A percentile compares a stretch with the other conserved stretches of the same genome.
Evolutionary conservation across 2,113 vertebrate species (phyloP).

Genomic region (Fukomys damarensis): DNA sequence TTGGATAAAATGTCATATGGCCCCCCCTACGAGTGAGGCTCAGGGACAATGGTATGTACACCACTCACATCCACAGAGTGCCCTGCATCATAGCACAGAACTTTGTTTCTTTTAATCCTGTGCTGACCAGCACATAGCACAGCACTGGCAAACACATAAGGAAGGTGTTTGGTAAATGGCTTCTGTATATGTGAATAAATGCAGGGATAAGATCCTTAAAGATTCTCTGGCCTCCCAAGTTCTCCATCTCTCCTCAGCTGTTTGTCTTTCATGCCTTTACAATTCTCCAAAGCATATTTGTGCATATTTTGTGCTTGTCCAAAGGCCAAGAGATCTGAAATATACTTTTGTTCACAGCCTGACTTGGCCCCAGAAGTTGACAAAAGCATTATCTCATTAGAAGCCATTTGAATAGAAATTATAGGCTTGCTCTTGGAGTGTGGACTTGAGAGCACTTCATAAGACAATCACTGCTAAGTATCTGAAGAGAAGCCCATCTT

Average conservation of each 20-base stretch:
- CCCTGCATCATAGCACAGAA: not conserved
- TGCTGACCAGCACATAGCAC: not conserved
- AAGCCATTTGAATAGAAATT: conserved; percentile 79
- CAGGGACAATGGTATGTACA: not conserved
- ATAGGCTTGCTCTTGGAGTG: conserved; percentile 71
- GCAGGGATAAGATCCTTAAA: not conserved
- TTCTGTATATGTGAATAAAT: not conserved
- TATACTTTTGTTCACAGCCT: conserved; percentile 50
- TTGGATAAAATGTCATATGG: not conserved
- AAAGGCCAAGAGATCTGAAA: conserved; percentile 55
- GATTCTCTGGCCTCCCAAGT: not conserved
- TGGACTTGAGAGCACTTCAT: conserved; percentile 75
- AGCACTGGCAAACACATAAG: not conserved
- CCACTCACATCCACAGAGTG: not conserved
- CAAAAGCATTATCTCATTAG: conserved; percentile 76
- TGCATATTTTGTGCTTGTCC: conserved; percentile 35
- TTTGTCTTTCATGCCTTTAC: not conserved
- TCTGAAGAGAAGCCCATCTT: conserved; percentile 73
- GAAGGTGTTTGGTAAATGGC: not conserved
- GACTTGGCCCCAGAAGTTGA: conserved; percentile 74
- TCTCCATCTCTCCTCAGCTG: not conserved
- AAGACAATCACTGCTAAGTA: conserved; percentile 78
- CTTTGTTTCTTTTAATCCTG: not conserved
- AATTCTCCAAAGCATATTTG: not conserved
- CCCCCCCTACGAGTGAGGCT: not conserved